Percentiles rank a stretch among this genome's conserved stretches.
phyloP scores from a whole-genome alignment of 2,113 vertebrate genomes.

The Syrrhaptes paradoxus region DNA sequence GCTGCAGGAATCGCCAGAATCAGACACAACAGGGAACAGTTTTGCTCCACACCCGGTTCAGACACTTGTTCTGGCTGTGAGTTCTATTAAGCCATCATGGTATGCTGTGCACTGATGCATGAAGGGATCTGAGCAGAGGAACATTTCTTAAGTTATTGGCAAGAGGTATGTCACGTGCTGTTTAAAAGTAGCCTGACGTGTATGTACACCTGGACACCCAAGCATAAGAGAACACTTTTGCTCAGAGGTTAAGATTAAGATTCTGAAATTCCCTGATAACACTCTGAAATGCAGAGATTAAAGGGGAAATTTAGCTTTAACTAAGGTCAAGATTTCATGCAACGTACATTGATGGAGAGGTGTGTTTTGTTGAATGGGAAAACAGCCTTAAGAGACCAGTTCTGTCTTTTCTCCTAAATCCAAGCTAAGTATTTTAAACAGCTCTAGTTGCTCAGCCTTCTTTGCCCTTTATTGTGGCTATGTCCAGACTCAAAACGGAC shows the following conservation, averaged over 20 bases:
- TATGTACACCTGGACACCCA: fast-evolving
- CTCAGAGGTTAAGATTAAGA: background rate
- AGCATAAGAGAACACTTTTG: background rate
- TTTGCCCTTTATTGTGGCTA: background rate
- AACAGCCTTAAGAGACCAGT: background rate
- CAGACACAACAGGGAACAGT: background rate
- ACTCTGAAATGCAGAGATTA: background rate
- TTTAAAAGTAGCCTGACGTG: background rate
- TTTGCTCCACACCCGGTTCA: background rate
- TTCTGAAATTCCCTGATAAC: background rate
- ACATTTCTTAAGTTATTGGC: background rate
- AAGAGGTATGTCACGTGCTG: background rate
- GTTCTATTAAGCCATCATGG: background rate
- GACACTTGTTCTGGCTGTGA: background rate
- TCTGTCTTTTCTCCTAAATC: background rate
- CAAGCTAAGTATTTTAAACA: background rate
- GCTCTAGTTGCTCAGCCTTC: background rate
- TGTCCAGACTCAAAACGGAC: background rate
- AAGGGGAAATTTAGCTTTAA: background rate
- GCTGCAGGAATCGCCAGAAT: background rate
- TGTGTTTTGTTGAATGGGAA: background rate
- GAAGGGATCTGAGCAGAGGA: background rate
- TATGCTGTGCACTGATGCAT: background rate
- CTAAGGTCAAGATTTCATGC: background rate
- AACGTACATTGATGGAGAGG: background rate